A percentile compares a stretch with the other conserved stretches of the same genome.
Evolutionary conservation across 2,113 vertebrate species (phyloP).

Genomic region (Pandion haliaetus): DNA sequence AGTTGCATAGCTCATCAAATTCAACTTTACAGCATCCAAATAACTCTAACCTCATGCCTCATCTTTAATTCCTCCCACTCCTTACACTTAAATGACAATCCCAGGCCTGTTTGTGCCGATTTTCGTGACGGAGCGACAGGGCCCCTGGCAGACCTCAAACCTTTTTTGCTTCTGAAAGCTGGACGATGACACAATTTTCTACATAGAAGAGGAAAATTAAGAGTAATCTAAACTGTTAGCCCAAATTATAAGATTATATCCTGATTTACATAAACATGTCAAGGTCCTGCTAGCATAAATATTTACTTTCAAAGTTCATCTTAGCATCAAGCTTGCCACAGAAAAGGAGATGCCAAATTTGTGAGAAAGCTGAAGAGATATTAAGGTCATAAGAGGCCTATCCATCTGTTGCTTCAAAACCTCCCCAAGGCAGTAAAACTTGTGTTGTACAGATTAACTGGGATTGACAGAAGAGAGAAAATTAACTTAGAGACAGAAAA

Average conservation of each 20-base stretch:
- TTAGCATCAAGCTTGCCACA: neutral
- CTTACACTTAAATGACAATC: conserved; percentile 32
- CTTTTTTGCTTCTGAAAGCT: conserved; percentile 51
- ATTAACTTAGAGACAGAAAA: conserved; percentile 19
- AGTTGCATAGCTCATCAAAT: conserved; percentile 46
- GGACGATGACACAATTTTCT: conserved; percentile 73
- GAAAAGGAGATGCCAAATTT: neutral
- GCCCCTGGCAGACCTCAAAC: conserved; percentile 72
- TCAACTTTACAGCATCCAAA: neutral
- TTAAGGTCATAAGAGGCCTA: neutral
- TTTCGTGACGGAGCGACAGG: neutral
- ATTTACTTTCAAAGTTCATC: conserved; percentile 49
- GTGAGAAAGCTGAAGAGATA: conserved; percentile 3
- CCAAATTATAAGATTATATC: conserved; percentile 53
- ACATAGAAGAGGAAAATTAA: conserved; percentile 72
- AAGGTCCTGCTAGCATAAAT: conserved; percentile 8
- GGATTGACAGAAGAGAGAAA: conserved; percentile 14
- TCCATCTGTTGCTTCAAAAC: neutral
- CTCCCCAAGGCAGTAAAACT: conserved; percentile 6
- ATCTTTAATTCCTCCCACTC: conserved; percentile 54
- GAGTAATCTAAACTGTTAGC: conserved; percentile 56
- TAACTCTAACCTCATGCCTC: conserved; percentile 41
- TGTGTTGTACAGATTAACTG: neutral
- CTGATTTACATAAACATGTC: conserved; percentile 35
- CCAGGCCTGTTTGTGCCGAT: neutral